Evolutionary conservation across 2,888 invertebrate species (phyloP), one percentile per base, ranked within the genome.

Genomic region (Drosophila prostipennis): DNA sequence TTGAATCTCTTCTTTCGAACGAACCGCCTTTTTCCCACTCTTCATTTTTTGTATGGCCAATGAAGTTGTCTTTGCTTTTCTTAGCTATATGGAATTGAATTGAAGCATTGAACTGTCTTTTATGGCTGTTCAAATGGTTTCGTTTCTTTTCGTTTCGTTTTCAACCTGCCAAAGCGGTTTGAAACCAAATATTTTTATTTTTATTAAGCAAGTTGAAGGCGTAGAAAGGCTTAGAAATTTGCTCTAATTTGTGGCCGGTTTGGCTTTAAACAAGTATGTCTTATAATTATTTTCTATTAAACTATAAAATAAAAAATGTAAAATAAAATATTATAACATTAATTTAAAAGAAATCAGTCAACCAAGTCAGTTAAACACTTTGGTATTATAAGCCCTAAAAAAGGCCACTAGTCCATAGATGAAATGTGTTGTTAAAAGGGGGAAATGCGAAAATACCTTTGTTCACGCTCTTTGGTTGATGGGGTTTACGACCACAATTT

Each of bases 401-500:
- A 37, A 6, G 32, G 10, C 26, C 23, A 51, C 39, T 52, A 53
- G 39, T 39, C 56, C 29, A n/a, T 46, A 64, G 51, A 53, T 43
- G 49, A 42, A 16, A 19, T 46, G 45, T 19, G 63, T 19, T 36
- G 13, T 37, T 29, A 34, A 59, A 29, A 7, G 14, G 19, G 37
- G 37, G 11, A 14, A 36, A 26, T 26, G 26, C 26, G 26, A 26
- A 36, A 57, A 68, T 71, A 78, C 71, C 81, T 82, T 73, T 79
- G 76, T 72, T 72, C 48, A 54, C 42, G 49, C 48, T 32, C 16
- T 43, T 49, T 8, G 42, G 34, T 37, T 49, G 29, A 19, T n/a
- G 53, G 48, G 76, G 70, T 88, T 89, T 90, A 89, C 84, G 86
- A 83, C 85, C 76, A 78, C 85, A 83, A 89, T 89, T 90, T 86